Conservation (phyloP, 2,113 vertebrate genomes). For the Isichthys henryi region DNA sequence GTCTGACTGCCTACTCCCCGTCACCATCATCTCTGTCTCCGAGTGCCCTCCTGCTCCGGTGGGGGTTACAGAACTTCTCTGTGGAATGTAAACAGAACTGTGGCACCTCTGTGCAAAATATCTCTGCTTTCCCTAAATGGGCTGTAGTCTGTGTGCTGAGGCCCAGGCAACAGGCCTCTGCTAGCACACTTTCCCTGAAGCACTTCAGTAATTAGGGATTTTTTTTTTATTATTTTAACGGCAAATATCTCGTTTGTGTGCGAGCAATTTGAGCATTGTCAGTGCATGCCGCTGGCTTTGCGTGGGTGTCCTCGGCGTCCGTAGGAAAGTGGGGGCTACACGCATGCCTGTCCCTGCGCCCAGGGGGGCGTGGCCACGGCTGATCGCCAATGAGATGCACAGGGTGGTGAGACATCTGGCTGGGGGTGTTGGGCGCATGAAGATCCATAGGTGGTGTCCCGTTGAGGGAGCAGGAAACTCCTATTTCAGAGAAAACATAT, state of each 20-base stretch:
- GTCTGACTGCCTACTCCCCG: not conserved
- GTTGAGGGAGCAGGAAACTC: not conserved
- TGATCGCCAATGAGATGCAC: not conserved
- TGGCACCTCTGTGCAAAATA: slow-evolving; percentile 2
- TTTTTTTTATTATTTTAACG: not conserved
- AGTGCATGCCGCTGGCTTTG: not conserved
- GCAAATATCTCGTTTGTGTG: not conserved
- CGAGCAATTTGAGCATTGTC: not conserved
- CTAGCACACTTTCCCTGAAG: not conserved
- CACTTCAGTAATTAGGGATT: not conserved
- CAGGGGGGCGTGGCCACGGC: not conserved
- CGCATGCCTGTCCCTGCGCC: not conserved
- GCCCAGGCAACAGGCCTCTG: not conserved
- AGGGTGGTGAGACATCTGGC: not conserved
- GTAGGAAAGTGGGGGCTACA: not conserved
- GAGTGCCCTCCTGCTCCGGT: not conserved
- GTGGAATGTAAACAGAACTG: slow-evolving; percentile 18
- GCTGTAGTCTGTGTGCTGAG: not conserved
- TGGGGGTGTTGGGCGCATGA: not conserved
- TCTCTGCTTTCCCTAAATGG: slow-evolving; percentile 2
- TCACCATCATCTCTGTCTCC: not conserved
- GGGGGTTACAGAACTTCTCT: not conserved
- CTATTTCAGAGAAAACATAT: not conserved
- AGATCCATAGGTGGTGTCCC: not conserved
- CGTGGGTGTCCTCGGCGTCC: not conserved